Evolutionary conservation across 2,888 invertebrate genomes (phyloP).

Genomic region (Pachycephus smyrnensis): DNA sequence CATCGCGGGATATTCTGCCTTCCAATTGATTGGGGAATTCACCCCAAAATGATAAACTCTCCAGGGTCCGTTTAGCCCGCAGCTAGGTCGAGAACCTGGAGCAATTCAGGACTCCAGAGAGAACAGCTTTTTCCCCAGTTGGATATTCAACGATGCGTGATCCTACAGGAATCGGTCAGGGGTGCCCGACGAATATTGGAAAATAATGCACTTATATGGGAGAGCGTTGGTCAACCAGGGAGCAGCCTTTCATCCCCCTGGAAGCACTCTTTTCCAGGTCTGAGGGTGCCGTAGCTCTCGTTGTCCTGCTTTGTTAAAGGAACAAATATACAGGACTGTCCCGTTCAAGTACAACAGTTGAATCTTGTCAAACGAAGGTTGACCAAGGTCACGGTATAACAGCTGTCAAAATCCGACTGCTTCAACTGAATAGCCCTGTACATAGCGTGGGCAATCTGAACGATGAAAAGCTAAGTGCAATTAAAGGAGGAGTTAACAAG

Average conservation of each 20-base stretch:
- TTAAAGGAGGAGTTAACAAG: conserved; percentile 64
- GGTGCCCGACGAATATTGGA: conserved; percentile 53
- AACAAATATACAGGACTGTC: no score
- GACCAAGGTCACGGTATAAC: no score
- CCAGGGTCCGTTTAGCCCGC: conserved; percentile 59
- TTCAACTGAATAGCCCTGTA: no score
- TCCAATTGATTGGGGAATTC: conserved; percentile 61
- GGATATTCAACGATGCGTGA: conserved; percentile 57
- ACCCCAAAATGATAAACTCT: conserved; percentile 53
- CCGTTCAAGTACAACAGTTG: no score
- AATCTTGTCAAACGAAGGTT: no score
- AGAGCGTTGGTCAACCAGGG: conserved; percentile 37
- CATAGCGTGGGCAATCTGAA: conserved; percentile 24
- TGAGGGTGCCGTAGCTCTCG: no score
- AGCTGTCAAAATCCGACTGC: no score
- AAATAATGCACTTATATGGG: conserved; percentile 58
- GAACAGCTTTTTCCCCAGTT: conserved; percentile 44
- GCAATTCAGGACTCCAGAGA: no score
- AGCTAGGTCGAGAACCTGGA: conserved; percentile 14
- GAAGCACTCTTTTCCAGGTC: no score
- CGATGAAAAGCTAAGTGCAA: conserved; percentile 61
- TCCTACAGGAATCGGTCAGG: conserved; percentile 33
- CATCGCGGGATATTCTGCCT: neutral
- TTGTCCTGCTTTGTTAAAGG: no score
- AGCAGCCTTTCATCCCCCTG: neutral